Percentiles rank a stretch among this genome's conserved stretches.
These are phyloP conservation scores for Hydrolagus affinis DNA, from an alignment of 2,113 vertebrate species.

Conservation along the genomic window DNA sequence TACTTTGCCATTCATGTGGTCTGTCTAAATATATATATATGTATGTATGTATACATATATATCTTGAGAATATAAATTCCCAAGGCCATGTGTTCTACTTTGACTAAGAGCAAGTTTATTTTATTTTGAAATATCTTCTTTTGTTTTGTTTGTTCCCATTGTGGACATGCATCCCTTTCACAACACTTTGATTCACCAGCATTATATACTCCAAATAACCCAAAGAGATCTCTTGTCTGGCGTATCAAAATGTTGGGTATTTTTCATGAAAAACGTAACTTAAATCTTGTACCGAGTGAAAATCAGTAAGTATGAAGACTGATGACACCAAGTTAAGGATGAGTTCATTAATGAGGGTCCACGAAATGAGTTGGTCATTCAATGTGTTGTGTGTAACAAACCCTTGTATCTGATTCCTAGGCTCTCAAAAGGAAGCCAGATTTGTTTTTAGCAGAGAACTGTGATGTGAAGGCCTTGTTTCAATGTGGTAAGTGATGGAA, in stretches of 20 bases:
- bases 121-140: too few species aligned
- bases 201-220: not conserved
- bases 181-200: not conserved
- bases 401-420: conserved; percentile 74
- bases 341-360: not conserved
- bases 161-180: not conserved
- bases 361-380: not conserved
- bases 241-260: too few species aligned
- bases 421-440: conserved; percentile 97
- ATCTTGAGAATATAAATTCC: too few species aligned
- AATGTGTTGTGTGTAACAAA: conserved; percentile 6
- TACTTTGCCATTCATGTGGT: not conserved
- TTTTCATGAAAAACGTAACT: too few species aligned
- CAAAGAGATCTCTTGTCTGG: too few species aligned
- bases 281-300: too few species aligned
- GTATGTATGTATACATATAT: too few species aligned
- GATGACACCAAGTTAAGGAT: not conserved
- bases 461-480: conserved; percentile 94
- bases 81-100: too few species aligned
- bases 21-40: too few species aligned
- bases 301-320: not conserved
- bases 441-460: conserved; percentile 87
- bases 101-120: too few species aligned
- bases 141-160: not conserved
- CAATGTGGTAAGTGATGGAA: conserved; percentile 86